Evolutionary conservation across 2,888 invertebrate genomes (phyloP), one percentile per base, ranked within the genome.

Genomic region (Apocheima hispidaria): DNA sequence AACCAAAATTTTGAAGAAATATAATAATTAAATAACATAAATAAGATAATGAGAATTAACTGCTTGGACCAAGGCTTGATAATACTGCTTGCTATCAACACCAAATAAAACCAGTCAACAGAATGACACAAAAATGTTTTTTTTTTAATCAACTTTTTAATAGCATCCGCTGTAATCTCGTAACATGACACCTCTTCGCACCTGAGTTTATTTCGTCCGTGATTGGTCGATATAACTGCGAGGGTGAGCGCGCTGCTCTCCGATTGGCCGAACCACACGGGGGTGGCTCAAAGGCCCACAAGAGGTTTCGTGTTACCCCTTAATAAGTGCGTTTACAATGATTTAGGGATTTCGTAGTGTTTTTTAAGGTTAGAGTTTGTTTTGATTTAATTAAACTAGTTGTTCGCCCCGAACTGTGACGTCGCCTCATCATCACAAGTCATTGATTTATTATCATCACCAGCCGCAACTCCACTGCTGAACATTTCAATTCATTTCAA

Each of bases 271-370:
- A 18, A 4, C 18, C 6, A 44, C 12, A 7, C 16, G 20, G 81
- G 85, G 90, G 86, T 84, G 88, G 79, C 62, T 60, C 71, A 64
- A n/a, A 28, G 87, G 78, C 62, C 56, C 71, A 64, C 26, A 58
- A 70, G 63, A 53, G 78, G 83, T 83, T 68, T 88, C 86, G 63
- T 60, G 74, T 88, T 85, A 74, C 89, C 78, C 80, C 80, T 83
- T 87, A 87, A 83, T 87, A 87, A 83, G 76, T 70, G 72, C 67
- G 76, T 73, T 69, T 69, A 67, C 67, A 81, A 84, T 87, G 88
- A 88, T 89, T 88, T 87, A 86, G 70, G 76, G 82, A 79, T 81
- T 82, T 71, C 12, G 20, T 26, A 51, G 69, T 73, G 70, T 71
- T 74, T 72, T 69, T 69, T 62, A 63, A 71, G 74, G 74, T 74